Base-by-base conservation (phyloP, 2,797 vertebrate genomes). In the Sciaenops ocellatus region DNA sequence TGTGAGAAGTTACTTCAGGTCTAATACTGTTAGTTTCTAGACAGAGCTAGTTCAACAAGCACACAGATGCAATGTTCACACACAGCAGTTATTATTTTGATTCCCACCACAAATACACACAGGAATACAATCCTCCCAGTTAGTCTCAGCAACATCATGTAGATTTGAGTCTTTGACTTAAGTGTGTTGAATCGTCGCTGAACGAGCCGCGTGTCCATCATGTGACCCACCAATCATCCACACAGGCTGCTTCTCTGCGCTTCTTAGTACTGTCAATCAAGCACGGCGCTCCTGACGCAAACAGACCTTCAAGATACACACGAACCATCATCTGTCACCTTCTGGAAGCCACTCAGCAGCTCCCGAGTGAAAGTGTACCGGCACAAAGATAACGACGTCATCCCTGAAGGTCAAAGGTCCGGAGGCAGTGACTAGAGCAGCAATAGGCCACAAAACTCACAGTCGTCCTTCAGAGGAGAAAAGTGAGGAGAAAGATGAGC, bases 361-460 rank as follows among this genome's bases (percentile, higher is more conserved):
- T 63, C 9, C 20, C n/a, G 51, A 76, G 48, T 3, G 0, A 67
- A 17, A 1, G 61, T 46, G 34, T n/a, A 18, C n/a, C 34, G 5
- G 22, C 56, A n/a, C 1, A 12, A 38, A 42, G 47, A 24, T 24
- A 71, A 13, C 1, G 3, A 22, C 1, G 8, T 95, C 94, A 96
- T 48, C 93, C 87, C 82, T 95, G 93, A 56, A 96, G 95, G 86
- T 95, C 84, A 87, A 96, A 96, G 30, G 86, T 94, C 82, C 89
- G 90, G 69, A 95, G 89, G 85, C 95, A 96, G 83, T 76, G 92
- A 78, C 91, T 95, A 78, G 96, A 96, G 90, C 96, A 96, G 93
- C 96, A 96, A 67, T 96, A 96, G 3, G 95, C 96, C 73, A 96
- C 93, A 65, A 96, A 96, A 83, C 93, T 96, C 72, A 96, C 95